phyloP scores from a whole-genome alignment of 2,888 invertebrate species.

The Macrosiphum euphorbiae region DNA sequence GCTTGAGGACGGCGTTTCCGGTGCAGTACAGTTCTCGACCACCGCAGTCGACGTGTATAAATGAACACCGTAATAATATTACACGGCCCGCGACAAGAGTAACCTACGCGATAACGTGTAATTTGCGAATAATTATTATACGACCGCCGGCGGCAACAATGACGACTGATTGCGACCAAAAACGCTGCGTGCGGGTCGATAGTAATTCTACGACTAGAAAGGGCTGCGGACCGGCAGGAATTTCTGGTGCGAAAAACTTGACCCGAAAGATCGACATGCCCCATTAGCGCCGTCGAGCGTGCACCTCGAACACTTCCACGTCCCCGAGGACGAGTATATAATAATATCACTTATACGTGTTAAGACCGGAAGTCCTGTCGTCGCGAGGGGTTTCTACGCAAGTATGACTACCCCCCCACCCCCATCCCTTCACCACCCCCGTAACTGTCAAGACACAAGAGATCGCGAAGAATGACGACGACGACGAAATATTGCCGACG shows the following conservation, averaged over 20 bases:
- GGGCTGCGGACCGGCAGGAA: not conserved
- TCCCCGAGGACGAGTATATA: not conserved
- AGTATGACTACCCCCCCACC: not conserved
- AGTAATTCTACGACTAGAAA: not conserved
- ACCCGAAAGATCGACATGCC: not conserved
- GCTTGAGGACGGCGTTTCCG: not conserved
- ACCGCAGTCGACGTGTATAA: not conserved
- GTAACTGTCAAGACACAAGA: not conserved
- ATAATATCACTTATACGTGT: not conserved
- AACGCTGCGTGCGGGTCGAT: not conserved
- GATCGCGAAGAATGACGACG: not conserved
- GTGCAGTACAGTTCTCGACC: not conserved
- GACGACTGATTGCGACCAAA: constrained; percentile 15
- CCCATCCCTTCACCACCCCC: not conserved
- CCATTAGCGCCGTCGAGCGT: not conserved
- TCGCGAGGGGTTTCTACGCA: not conserved
- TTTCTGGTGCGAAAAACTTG: constrained; percentile 11
- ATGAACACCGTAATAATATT: not conserved
- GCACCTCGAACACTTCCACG: not conserved
- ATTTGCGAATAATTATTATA: constrained; percentile 8
- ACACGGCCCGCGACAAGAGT: not conserved
- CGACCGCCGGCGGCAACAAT: not conserved
- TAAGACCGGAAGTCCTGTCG: not conserved
- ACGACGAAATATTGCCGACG: not conserved
- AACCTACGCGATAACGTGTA: not conserved